Percentiles rank a stretch among this genome's conserved stretches.
Evolutionary conservation across 2,113 vertebrate species (phyloP).

Genomic region (Fregata magnificens): DNA sequence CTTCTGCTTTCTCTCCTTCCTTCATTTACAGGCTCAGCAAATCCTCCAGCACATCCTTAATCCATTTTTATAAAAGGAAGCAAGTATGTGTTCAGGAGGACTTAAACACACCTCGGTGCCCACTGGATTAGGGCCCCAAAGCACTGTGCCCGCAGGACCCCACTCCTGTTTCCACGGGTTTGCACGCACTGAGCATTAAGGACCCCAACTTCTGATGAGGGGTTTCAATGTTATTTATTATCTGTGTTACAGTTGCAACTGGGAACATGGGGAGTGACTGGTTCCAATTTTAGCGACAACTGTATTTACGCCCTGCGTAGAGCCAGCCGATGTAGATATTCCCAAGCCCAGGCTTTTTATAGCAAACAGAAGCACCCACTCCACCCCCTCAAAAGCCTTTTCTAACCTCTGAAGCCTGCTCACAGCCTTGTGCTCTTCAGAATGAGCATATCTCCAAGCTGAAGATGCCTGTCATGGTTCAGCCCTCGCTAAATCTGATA

Average conservation of each 20-base stretch:
- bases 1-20: background rate
- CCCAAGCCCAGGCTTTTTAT: conserved; percentile 26
- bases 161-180: background rate
- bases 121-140: accelerated
- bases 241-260: background rate
- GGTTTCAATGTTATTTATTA: background rate
- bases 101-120: background rate
- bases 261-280: background rate
- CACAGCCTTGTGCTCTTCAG: background rate
- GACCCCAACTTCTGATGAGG: background rate
- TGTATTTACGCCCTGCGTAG: background rate
- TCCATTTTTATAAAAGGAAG: background rate
- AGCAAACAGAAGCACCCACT: conserved; percentile 25
- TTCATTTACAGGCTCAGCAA: background rate
- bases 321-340: background rate
- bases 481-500: background rate
- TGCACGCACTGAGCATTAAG: accelerated
- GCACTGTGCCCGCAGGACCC: accelerated
- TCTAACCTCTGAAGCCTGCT: background rate
- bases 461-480: background rate
- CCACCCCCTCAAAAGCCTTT: background rate
- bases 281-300: background rate
- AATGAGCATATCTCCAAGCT: background rate
- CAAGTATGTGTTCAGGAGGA: background rate
- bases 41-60: background rate